phyloP scores from a whole-genome alignment of 2,888 invertebrate species.

The Halictus quadricinctus region DNA sequence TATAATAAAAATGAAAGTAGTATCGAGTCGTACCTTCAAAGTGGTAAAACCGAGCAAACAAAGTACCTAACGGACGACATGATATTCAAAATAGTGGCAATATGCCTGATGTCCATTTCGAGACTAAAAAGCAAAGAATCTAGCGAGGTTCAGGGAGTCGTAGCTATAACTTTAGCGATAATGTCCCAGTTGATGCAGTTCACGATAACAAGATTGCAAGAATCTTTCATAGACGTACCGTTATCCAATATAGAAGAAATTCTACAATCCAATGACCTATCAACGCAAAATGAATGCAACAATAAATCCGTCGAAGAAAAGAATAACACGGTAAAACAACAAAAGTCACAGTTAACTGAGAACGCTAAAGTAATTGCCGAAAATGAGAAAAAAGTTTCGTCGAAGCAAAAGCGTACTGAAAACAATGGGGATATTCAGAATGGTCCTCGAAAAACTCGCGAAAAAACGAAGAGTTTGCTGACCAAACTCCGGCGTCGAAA shows the following conservation, averaged over 20 bases:
- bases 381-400: constrained; percentile 41
- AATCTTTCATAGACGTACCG: constrained; percentile 78
- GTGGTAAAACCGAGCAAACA: constrained; percentile 71
- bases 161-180: constrained; percentile 93
- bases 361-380: constrained; percentile 32
- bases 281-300: not conserved
- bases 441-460: constrained; percentile 57
- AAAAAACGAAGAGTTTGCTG: constrained; percentile 75
- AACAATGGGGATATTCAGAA: constrained; percentile 58
- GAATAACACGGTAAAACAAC: constrained; percentile 21
- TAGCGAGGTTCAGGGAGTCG: constrained; percentile 91
- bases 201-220: constrained; percentile 76
- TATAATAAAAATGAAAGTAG: constrained; percentile 69
- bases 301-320: constrained; percentile 20
- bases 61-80: constrained; percentile 83
- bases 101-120: constrained; percentile 91
- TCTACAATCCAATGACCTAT: constrained; percentile 23
- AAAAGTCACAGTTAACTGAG: not conserved
- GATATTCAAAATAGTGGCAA: constrained; percentile 92
- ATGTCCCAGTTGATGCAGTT: constrained; percentile 88
- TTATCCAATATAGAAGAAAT: constrained; percentile 72
- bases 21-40: constrained; percentile 74
- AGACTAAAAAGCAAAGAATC: constrained; percentile 90
- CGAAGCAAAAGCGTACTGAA: constrained; percentile 32
- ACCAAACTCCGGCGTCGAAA: constrained; percentile 78